Conservation (phyloP, 2,797 vertebrate genomes). For the Microctenopoma lineatum region DNA sequence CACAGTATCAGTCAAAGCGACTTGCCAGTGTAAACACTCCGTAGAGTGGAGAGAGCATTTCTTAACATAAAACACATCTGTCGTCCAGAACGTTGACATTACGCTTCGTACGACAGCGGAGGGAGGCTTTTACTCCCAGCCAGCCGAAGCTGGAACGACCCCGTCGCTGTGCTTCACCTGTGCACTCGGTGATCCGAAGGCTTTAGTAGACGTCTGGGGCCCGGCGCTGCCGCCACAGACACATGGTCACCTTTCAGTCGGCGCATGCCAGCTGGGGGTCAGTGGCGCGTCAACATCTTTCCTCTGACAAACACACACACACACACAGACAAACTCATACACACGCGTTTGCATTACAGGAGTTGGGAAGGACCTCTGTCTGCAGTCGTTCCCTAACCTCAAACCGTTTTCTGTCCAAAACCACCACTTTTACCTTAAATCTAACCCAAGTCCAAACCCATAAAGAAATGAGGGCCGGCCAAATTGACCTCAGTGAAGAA, state of each 20-base stretch:
- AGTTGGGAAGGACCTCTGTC: slow-evolving; percentile 18
- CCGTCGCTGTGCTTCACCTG: slow-evolving; percentile 65
- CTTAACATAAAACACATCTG: slow-evolving; percentile 69
- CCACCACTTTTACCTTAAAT: slow-evolving; percentile 49
- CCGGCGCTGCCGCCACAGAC: slow-evolving; percentile 36
- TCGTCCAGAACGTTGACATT: slow-evolving; percentile 58
- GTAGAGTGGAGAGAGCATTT: slow-evolving; percentile 57
- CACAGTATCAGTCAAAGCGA: slow-evolving; percentile 53
- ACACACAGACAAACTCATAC: background rate
- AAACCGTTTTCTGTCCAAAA: slow-evolving; percentile 33
- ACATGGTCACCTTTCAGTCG: slow-evolving; percentile 49
- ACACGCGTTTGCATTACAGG: slow-evolving; percentile 20
- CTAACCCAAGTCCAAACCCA: slow-evolving; percentile 36
- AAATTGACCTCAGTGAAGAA: slow-evolving; percentile 27
- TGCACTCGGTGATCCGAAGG: slow-evolving; percentile 36
- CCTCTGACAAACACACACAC: slow-evolving; percentile 41
- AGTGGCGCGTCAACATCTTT: slow-evolving; percentile 58
- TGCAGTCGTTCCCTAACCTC: slow-evolving; percentile 12
- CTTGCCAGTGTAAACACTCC: slow-evolving; percentile 71
- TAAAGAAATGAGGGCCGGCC: slow-evolving; percentile 28
- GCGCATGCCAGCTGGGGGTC: slow-evolving; percentile 66
- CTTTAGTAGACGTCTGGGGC: slow-evolving; percentile 38
- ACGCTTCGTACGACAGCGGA: slow-evolving; percentile 44
- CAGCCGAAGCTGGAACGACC: slow-evolving; percentile 52
- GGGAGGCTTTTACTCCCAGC: slow-evolving; percentile 46